phyloP scores from a whole-genome alignment of 2,113 vertebrate genomes.

The Jacana jacana region DNA sequence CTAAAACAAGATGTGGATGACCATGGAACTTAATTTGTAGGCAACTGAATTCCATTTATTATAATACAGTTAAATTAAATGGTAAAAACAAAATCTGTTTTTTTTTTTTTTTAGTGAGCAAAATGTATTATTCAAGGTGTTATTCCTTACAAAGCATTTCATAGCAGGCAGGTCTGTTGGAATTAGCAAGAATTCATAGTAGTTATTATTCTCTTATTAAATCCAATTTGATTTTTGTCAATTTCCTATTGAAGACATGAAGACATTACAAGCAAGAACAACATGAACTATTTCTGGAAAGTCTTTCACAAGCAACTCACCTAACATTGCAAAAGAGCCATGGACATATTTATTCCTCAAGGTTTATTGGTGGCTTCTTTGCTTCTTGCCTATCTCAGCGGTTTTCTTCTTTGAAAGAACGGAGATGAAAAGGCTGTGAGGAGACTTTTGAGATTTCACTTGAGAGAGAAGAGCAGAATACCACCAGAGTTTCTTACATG shows the following conservation, averaged over 20 bases:
- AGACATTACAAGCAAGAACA: neutral
- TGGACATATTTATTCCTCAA: neutral
- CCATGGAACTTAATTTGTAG: neutral
- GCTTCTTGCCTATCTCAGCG: neutral
- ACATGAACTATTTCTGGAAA: neutral
- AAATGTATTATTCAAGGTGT: neutral
- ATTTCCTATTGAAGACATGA: neutral
- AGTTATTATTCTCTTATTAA: neutral
- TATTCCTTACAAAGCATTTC: neutral
- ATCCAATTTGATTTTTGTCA: neutral
- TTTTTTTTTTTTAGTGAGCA: neutral
- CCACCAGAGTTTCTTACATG: neutral
- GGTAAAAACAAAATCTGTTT: neutral
- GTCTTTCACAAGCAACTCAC: neutral
- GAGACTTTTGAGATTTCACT: neutral
- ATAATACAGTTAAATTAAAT: neutral
- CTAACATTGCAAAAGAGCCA: neutral
- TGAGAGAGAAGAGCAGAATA: neutral
- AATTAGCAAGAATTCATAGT: neutral
- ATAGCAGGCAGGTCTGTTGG: neutral
- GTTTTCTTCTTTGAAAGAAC: neutral
- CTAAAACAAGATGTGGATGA: neutral
- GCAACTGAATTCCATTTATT: neutral
- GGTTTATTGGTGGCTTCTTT: neutral
- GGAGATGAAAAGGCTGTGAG: neutral